These are phyloP conservation scores for Cyprinodon brontotheroides DNA, from an alignment of 2,113 vertebrate genomes.

Conservation along the genomic window DNA sequence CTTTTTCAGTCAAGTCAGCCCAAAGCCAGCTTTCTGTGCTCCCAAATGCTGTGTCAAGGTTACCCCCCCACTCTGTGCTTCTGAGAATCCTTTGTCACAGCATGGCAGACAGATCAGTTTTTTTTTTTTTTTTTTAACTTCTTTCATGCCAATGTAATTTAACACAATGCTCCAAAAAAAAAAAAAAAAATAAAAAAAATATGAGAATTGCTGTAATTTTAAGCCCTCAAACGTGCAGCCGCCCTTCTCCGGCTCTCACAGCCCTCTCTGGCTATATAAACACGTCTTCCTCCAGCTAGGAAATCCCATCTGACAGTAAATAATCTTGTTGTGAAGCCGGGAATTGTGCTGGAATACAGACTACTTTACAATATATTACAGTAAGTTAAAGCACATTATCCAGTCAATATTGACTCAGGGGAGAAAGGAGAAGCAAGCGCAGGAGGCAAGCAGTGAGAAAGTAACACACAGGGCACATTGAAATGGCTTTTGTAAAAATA, in stretches of 20 bases:
- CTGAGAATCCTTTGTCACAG: constrained; percentile 69
- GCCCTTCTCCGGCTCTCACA: neutral
- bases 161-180: constrained; percentile 58
- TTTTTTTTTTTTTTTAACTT: constrained; percentile 17
- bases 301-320: constrained; percentile 59
- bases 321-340: constrained; percentile 34
- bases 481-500: constrained; percentile 94
- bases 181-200: constrained; percentile 39
- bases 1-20: constrained; percentile 80
- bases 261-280: constrained; percentile 34
- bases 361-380: constrained; percentile 44
- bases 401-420: constrained; percentile 62
- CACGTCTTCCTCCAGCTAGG: constrained; percentile 51
- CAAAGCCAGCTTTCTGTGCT: constrained; percentile 76
- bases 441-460: constrained; percentile 32
- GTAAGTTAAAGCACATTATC: constrained; percentile 33
- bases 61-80: constrained; percentile 41
- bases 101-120: constrained; percentile 13
- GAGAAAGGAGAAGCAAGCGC: constrained; percentile 5
- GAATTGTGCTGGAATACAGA: constrained; percentile 48
- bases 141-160: constrained; percentile 61
- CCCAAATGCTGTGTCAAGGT: constrained; percentile 69
- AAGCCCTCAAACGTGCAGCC: constrained; percentile 5
- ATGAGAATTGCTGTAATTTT: constrained; percentile 46
- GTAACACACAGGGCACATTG: constrained; percentile 55